These are phyloP conservation scores for Notolepis coatsorum DNA, from an alignment of 2,797 vertebrate species.

Conservation along the genomic window DNA sequence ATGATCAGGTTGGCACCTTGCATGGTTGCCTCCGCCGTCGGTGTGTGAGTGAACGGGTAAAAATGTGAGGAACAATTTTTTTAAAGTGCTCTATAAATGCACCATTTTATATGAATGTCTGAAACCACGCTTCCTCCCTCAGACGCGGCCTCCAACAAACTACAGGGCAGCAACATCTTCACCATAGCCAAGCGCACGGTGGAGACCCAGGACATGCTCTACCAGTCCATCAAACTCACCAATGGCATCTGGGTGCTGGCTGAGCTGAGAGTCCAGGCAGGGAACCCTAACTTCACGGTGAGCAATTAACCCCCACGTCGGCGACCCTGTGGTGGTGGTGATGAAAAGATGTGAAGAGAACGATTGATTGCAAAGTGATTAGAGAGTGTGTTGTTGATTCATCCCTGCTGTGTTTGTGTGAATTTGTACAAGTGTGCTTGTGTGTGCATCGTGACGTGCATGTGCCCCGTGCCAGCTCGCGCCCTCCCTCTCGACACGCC, in stretches of 20 bases:
- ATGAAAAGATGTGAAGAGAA: conserved; percentile 12
- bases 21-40: too few relatives aligned
- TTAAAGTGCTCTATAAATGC: conserved; percentile 4
- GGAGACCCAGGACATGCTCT: conserved; percentile 97
- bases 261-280: conserved; percentile 90
- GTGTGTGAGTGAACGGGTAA: too few relatives aligned
- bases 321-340: conserved; percentile 32
- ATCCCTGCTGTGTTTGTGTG: conserved; percentile 7
- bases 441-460: conserved; percentile 5
- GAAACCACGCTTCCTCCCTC: too few relatives aligned
- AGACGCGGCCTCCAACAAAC: conserved; percentile 91
- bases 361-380: conserved; percentile 19
- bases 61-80: too few relatives aligned
- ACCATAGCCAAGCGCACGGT: conserved; percentile 95
- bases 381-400: conserved; percentile 15
- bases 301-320: conserved; percentile 45
- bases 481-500: conserved; percentile 14
- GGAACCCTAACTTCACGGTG: conserved; percentile 90
- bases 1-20: too few relatives aligned
- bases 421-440: not conserved
- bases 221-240: conserved; percentile 95
- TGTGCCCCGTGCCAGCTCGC: conserved; percentile 21
- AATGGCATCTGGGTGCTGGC: conserved; percentile 96
- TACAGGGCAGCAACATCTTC: conserved; percentile 95
- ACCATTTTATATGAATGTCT: too few relatives aligned